Evolutionary conservation across 2,797 vertebrate species (phyloP), one percentile per base, ranked within the genome.

Genomic region (Dallia pectoralis): DNA sequence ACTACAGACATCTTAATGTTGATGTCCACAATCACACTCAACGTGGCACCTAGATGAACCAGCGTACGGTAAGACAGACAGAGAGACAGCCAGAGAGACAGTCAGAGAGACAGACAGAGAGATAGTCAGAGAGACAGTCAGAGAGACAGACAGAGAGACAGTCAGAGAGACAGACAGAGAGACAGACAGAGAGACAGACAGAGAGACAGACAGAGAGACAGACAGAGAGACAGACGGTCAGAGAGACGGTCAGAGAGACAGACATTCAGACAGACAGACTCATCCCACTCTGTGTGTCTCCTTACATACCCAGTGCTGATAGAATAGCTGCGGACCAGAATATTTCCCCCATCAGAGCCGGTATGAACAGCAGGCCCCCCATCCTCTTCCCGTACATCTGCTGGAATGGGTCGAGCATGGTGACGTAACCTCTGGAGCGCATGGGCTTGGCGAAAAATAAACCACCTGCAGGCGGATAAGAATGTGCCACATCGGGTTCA

Each of bases 241-340:
- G 1, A 7, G 18, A 15, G 4, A 25, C n/a, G 12, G n/a, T n/a
- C 32, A 16, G 11, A 56, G 25, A 29, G 44, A 64, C 30, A 51
- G 61, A 15, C 62, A 27, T 14, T 30, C 8, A 66, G 56, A n/a
- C 29, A 75, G 40, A 63, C 22, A 56, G 15, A 48, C n/a, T 32
- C 9, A 12, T 68, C 66, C 32, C 68, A 19, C 68, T 30, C 47
- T 16, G 22, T 7, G 9, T 67, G 18, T 1, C 2, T 27, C 51
- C 7, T 71, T 64, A 16, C n/a, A 48, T 90, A 98, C 97, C 97
- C 71, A 99, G 93, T 66, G 97, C 97, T 14, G 96, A 97, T 74
- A 99, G 94, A 80, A 99, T 97, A 81, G 97, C 97, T 29, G 96
- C 97, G 0, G 97, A 98, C 97, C 97, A 99, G 92, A 99, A 99